Base-by-base conservation (phyloP, 2,888 invertebrate species). In the Hypomecis atomaria region DNA sequence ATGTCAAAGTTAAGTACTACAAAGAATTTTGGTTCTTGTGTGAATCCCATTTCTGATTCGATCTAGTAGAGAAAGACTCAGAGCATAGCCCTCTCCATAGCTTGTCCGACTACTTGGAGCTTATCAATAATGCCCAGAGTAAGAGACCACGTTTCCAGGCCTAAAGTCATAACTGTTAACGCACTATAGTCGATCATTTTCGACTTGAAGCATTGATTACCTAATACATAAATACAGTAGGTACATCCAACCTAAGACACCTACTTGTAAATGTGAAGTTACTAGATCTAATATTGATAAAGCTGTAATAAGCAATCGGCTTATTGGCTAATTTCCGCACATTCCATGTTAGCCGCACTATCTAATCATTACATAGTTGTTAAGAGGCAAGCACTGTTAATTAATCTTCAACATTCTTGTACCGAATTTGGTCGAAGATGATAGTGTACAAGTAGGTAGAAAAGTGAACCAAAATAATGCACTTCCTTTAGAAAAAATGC, bases 321-420 rank as follows among this genome's bases (percentile, higher is more conserved):
- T 69, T 62, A 62, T 65, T 69, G 60, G 63, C 57, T 61, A 44
- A 58, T 61, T 57, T 62, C 65, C 58, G 55, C 58, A 63, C 61
- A 50, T 52, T 36, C 40, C 44, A 48, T 50, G 56, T 56, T 40
- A 61, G 64, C 66, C 59, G 40, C 69, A 65, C 64, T 66, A 70
- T 72, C 67, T 67, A 73, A 73, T 65, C 71, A 73, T 67, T 63
- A 75, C 71, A 72, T 71, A 69, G 71, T 75, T 73, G 71, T 71
- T 77, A 76, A 75, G 74, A 78, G 76, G 73, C 72, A 75, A 75
- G 78, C 71, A 76, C 74, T 79, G 81, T 81, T 86, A 86, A 87
- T 88, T 86, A 86, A 81, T 84, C 82, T 86, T 86, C 85, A 85
- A 83, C 84, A 81, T 79, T 70, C 71, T 72, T 73, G 77, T 71